phyloP scores from a whole-genome alignment of 2,888 invertebrate genomes.

The Trilocha varians region DNA sequence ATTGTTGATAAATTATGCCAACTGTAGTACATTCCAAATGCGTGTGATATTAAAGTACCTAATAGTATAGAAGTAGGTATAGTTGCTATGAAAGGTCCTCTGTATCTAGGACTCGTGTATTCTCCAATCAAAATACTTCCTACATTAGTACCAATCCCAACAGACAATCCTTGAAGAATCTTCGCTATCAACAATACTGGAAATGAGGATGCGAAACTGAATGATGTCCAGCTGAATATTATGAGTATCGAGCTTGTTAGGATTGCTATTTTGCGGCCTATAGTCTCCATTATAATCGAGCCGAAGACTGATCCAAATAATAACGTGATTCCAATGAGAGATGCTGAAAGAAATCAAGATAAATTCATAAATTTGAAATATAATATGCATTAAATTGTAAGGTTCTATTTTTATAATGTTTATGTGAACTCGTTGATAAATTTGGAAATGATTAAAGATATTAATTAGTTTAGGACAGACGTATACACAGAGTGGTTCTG shows the following conservation, averaged over 20 bases:
- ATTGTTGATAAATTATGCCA: constrained; percentile 69
- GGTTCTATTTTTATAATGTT: no score
- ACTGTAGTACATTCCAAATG: constrained; percentile 68
- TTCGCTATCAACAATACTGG: constrained; percentile 32
- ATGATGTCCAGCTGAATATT: constrained; percentile 63
- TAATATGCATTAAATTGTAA: no score
- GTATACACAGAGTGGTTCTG: no score
- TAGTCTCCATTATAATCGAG: constrained; percentile 53
- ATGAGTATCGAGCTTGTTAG: constrained; percentile 54
- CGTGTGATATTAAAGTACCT: constrained; percentile 73
- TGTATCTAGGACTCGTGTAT: constrained; percentile 66
- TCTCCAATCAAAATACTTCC: constrained; percentile 65
- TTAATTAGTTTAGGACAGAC: no score
- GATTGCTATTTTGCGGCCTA: constrained; percentile 65
- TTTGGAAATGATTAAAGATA: no score
- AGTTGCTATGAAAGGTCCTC: constrained; percentile 71
- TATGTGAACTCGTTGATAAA: no score
- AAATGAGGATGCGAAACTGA: constrained; percentile 40
- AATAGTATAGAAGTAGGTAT: constrained; percentile 69
- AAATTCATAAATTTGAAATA: not conserved
- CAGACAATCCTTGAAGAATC: constrained; percentile 46
- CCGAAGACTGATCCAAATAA: constrained; percentile 35
- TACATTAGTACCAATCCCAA: constrained; percentile 54
- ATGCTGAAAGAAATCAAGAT: constrained; percentile 25
- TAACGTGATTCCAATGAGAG: constrained; percentile 35